Percentiles rank a stretch among this genome's conserved stretches.
Conservation (phyloP, 2,888 invertebrate genomes). For the Heliconius ethilla region DNA sequence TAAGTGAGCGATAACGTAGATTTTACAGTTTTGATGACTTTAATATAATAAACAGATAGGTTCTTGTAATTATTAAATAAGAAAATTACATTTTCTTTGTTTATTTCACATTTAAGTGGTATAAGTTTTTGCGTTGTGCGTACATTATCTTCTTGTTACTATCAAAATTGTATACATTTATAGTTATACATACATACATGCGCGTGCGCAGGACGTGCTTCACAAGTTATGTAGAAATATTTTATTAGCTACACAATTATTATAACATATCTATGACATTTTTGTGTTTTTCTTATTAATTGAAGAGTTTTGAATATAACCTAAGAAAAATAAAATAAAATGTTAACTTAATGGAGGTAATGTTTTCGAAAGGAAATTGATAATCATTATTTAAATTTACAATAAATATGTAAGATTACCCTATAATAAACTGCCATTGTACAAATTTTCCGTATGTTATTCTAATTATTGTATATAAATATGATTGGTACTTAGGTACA, state of each 20-base stretch:
- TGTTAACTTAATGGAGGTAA: too few species aligned
- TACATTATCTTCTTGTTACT: slow-evolving; percentile 14
- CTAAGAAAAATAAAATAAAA: not conserved
- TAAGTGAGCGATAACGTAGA: not conserved
- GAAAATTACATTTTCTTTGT: not conserved
- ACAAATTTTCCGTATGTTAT: not conserved
- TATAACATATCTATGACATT: not conserved
- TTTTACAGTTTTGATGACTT: not conserved
- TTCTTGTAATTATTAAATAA: too few species aligned
- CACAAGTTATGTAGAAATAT: slow-evolving; percentile 13
- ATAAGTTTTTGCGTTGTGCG: not conserved
- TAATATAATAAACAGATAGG: too few species aligned
- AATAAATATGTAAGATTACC: too few species aligned
- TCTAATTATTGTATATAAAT: not conserved
- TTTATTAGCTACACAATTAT: not conserved
- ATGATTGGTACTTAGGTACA: not conserved
- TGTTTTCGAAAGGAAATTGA: too few species aligned
- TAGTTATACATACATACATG: not conserved
- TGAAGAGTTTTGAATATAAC: not conserved
- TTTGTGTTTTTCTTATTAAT: not conserved
- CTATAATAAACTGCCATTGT: too few species aligned
- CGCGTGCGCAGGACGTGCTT: slow-evolving; percentile 22
- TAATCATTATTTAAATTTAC: too few species aligned
- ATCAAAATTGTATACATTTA: slow-evolving; percentile 2
- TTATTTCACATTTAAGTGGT: not conserved